Conservation (phyloP, 2,888 invertebrate genomes). For the Microctonus brassicae region DNA sequence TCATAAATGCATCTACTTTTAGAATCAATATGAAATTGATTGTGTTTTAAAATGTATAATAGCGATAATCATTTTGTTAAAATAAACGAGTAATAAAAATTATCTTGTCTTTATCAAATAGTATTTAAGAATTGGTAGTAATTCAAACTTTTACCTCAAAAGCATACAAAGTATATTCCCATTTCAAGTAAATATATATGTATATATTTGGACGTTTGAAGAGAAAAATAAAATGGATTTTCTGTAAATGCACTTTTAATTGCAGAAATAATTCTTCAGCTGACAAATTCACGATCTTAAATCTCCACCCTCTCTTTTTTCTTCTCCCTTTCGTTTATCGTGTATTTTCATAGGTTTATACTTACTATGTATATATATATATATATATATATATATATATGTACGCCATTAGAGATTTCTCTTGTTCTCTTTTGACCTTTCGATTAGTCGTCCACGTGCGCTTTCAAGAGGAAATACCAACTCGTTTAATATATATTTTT, state of each 20-base stretch:
- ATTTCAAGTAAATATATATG: neutral
- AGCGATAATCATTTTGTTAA: conserved; percentile 15
- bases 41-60: too few species aligned
- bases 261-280: conserved; percentile 33
- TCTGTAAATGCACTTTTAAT: conserved; percentile 51
- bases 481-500: neutral
- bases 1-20: too few species aligned
- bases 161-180: neutral
- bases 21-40: too few species aligned
- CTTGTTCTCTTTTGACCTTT: neutral
- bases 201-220: conserved; percentile 7
- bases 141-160: neutral
- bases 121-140: neutral
- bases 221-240: conserved; percentile 28
- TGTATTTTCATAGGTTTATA: neutral
- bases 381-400: neutral
- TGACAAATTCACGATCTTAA: conserved; percentile 14
- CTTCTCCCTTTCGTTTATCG: neutral
- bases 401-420: neutral
- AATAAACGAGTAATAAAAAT: too few species aligned
- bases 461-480: conserved; percentile 15
- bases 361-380: too few species aligned
- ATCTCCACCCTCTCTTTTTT: neutral
- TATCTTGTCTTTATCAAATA: too few species aligned
- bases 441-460: conserved; percentile 20